A percentile compares a stretch with the other conserved stretches of the same genome.
Evolutionary conservation across 2,888 invertebrate species (phyloP).

Genomic region (Eupithecia inturbata): DNA sequence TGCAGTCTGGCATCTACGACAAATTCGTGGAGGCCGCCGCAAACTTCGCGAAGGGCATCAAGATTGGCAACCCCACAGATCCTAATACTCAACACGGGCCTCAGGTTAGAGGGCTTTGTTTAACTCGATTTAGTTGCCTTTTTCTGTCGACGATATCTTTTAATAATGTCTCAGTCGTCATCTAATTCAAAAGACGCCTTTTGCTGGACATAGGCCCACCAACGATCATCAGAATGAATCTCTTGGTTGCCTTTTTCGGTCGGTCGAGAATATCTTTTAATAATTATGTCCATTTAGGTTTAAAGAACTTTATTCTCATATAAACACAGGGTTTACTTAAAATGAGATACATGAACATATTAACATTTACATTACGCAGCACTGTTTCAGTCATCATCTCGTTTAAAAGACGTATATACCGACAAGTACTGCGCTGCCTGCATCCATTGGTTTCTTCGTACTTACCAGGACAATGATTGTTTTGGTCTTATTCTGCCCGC

Average conservation of each 20-base stretch:
- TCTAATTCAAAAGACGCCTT: background rate
- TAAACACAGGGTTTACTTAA: no score
- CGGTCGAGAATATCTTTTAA: no score
- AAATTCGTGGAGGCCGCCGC: slow-evolving; percentile 90
- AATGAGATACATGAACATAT: no score
- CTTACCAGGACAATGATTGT: no score
- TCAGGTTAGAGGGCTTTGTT: slow-evolving; percentile 40
- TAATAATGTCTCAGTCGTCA: background rate
- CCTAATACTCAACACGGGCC: slow-evolving; percentile 59
- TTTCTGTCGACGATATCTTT: background rate
- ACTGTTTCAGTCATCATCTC: no score
- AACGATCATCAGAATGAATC: no score
- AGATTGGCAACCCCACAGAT: slow-evolving; percentile 84
- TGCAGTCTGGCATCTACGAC: slow-evolving; percentile 87
- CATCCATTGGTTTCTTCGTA: background rate
- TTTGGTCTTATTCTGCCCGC: background rate
- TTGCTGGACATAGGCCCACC: background rate
- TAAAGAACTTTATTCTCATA: no score
- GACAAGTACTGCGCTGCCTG: background rate
- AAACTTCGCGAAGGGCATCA: slow-evolving; percentile 85
- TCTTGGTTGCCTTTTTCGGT: no score
- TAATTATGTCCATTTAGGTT: no score
- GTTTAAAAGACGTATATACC: no score
- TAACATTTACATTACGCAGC: no score
- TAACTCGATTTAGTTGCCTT: background rate